These are phyloP conservation scores for Trichonephila clavipes DNA, from an alignment of 1,140 invertebrate species.

Conservation along the genomic window DNA sequence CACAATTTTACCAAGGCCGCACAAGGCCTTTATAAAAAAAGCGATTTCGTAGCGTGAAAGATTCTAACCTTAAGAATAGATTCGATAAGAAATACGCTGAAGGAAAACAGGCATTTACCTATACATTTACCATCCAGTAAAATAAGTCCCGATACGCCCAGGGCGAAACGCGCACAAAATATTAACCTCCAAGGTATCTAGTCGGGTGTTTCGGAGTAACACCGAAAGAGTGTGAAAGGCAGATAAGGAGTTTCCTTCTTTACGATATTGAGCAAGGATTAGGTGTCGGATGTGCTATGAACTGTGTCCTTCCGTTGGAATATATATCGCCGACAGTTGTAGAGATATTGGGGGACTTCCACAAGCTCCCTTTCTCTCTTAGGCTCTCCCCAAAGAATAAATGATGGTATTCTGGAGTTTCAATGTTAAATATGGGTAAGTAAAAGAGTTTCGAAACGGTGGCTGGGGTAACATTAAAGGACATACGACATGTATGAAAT, in stretches of 20 bases:
- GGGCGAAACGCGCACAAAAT: background rate
- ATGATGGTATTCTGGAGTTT: background rate
- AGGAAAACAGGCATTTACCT: background rate
- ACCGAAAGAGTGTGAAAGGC: conserved; percentile 22
- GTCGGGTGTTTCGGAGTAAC: background rate
- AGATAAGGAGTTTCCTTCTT: conserved; percentile 68
- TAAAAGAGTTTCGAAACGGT: too few relatives aligned
- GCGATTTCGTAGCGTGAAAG: background rate
- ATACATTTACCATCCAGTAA: background rate
- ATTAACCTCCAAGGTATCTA: background rate
- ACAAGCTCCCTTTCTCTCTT: background rate
- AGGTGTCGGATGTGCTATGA: conserved; percentile 47
- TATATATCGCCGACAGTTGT: background rate
- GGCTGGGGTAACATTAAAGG: too few relatives aligned
- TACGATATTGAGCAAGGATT: conserved; percentile 63
- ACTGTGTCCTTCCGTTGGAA: conserved; percentile 51
- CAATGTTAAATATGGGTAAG: background rate
- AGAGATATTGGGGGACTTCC: background rate
- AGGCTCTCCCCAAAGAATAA: background rate
- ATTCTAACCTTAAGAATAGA: background rate
- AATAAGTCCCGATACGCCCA: background rate
- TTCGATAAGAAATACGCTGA: background rate
- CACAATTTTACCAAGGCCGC: background rate
- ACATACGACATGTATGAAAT: too few relatives aligned
- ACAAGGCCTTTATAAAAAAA: background rate